A percentile compares a stretch with the other conserved stretches of the same genome.
phyloP scores from a whole-genome alignment of 2,888 invertebrate species.

The Hofmannophila pseudospretella region DNA sequence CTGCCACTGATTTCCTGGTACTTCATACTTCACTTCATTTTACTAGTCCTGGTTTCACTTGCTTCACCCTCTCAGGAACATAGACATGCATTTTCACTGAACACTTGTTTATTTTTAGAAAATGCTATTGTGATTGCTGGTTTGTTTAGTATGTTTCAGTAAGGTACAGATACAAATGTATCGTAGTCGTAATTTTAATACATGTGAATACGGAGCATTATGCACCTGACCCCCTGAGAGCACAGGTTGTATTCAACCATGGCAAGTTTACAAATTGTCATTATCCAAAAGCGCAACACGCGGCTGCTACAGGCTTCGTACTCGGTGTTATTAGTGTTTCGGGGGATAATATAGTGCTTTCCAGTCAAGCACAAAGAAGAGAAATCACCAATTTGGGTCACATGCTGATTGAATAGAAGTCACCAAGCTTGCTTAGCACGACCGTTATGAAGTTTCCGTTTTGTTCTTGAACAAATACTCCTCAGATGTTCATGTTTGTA shows the following conservation, averaged over 20 bases:
- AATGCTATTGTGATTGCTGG: neutral
- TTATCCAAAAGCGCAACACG: constrained; percentile 22
- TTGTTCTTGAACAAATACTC: constrained; percentile 12
- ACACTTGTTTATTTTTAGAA: constrained; percentile 4
- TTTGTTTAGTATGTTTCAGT: neutral
- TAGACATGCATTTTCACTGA: constrained; percentile 1
- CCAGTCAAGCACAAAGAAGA: constrained; percentile 60
- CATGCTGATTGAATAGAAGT: constrained; percentile 69
- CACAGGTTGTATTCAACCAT: constrained; percentile 61
- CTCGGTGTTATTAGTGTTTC: constrained; percentile 19
- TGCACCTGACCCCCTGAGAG: constrained; percentile 58
- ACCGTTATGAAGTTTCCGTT: constrained; percentile 18
- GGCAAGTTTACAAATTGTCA: constrained; percentile 49
- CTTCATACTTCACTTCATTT: constrained; percentile 5
- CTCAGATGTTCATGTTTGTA: constrained; percentile 12
- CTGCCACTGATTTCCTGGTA: constrained; percentile 13
- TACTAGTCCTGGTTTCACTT: neutral
- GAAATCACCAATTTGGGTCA: constrained; percentile 76
- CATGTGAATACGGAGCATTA: constrained; percentile 14
- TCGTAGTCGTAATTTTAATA: constrained; percentile 7
- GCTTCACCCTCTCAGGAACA: neutral
- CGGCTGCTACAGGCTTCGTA: constrained; percentile 11
- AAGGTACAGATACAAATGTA: constrained; percentile 10
- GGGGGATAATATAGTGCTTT: constrained; percentile 30
- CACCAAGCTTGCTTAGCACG: constrained; percentile 32